Evolutionary conservation across 2,113 vertebrate species (phyloP), one percentile per base, ranked within the genome.

Genomic region (Menidia beryllina): DNA sequence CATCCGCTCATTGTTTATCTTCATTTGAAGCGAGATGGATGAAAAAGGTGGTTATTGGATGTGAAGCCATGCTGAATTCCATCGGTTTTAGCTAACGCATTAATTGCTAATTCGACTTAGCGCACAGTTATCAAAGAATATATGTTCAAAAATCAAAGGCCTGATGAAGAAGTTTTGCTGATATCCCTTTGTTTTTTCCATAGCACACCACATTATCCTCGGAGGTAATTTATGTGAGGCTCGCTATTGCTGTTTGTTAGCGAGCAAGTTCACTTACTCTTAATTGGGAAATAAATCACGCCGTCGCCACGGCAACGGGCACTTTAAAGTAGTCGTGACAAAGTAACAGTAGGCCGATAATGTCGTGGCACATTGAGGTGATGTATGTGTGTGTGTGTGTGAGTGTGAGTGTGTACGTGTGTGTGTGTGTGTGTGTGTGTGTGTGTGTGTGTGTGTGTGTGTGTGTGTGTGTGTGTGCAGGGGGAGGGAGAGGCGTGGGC

Each of bases 261-360:
- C 52, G 61, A 79, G 75, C 67, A 77, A 78, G 79, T 85, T 86
- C 72, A 80, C 68, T 58, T 73, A 86, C 72, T 86, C 77, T 81
- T 89, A 91, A 90, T 90, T 91, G 75, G 79, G 62, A 86, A 84
- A 90, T 88, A 88, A 91, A 89, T 91, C 87, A 90, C 54, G 21
- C 36, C 1, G 85, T 91, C 79, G 54, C 86, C 77, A 59, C 81
- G 21, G 82, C 57, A 84, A 89, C 82, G 52, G 54, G 76, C 58
- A 74, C 73, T 87, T n/a, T 67, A 69, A 79, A 71, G 49, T 59
- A 36, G 55, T 82, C 74, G 79, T 77, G 77, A 72, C 63, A 51
- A 87, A 85, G 62, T 75, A 54, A 79, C 77, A 80, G 65, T 45
- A 45, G 36, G 59, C 45, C 79, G 70, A 77, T 83, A 51, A 74